phyloP scores from a whole-genome alignment of 2,888 invertebrate species.

The Tachystola acroxantha region DNA sequence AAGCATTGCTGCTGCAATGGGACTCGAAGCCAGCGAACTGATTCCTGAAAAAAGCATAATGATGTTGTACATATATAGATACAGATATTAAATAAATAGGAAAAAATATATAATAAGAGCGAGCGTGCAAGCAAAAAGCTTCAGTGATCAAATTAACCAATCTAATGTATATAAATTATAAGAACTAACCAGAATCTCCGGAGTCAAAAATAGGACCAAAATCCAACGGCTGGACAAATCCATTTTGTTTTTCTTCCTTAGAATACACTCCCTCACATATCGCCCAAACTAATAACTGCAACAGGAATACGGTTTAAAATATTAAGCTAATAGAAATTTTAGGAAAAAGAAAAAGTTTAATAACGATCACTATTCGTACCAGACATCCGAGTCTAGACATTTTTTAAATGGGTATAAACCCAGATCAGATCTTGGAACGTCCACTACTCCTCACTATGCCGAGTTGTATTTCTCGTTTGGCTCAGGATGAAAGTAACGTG shows the following conservation, averaged over 20 bases:
- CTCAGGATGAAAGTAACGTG: constrained; percentile 73
- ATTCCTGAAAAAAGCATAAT: constrained; percentile 59
- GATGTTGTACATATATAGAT: constrained; percentile 16
- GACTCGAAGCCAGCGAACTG: constrained; percentile 63
- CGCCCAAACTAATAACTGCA: constrained; percentile 65
- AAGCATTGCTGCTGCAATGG: constrained; percentile 58
- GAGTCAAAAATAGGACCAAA: constrained; percentile 74
- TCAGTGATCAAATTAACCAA: constrained; percentile 6
- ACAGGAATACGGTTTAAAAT: constrained; percentile 24
- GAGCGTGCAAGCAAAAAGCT: constrained; percentile 11
- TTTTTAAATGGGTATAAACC: constrained; percentile 61
- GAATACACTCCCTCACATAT: constrained; percentile 55
- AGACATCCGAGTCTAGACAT: constrained; percentile 58
- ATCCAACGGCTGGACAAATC: constrained; percentile 74
- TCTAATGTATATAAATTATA: constrained; percentile 1
- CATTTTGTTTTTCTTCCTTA: constrained; percentile 49
- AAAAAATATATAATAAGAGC: constrained; percentile 2
- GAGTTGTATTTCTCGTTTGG: constrained; percentile 65
- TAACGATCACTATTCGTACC: constrained; percentile 40
- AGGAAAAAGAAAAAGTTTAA: constrained; percentile 6
- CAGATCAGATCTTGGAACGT: constrained; percentile 37
- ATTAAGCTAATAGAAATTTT: constrained; percentile 1
- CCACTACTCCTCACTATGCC: constrained; percentile 41
- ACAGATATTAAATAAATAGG: constrained; percentile 5
- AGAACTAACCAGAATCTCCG: constrained; percentile 51